Percentiles rank a stretch among this genome's conserved stretches.
Evolutionary conservation across 2,113 vertebrate species (phyloP).

Genomic region (Sinocyclocheilus rhinocerous): DNA sequence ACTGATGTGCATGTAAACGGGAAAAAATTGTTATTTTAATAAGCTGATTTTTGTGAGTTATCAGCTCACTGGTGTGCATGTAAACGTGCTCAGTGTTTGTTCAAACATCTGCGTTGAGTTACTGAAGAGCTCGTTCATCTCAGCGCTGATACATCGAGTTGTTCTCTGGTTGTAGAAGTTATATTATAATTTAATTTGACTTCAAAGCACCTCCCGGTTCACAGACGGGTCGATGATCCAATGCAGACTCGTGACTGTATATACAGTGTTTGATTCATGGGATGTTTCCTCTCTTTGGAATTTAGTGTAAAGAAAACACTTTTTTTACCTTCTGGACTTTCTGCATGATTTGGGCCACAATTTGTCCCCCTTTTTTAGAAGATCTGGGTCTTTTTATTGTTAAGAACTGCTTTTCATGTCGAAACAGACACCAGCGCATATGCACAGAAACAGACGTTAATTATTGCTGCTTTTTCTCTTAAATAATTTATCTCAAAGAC

Average conservation of each 20-base stretch:
- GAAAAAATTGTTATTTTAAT: too few relatives aligned
- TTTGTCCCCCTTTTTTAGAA: too few relatives aligned
- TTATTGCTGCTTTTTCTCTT: background rate
- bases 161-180: background rate
- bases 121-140: background rate
- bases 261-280: background rate
- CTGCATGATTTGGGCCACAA: too few relatives aligned
- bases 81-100: background rate
- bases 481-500: background rate
- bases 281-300: background rate
- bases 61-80: too few relatives aligned
- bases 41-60: too few relatives aligned
- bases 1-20: too few relatives aligned
- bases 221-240: background rate
- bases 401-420: background rate
- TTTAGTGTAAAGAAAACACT: background rate
- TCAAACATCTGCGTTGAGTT: background rate
- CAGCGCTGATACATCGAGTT: background rate
- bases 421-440: background rate
- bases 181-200: background rate
- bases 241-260: background rate
- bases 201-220: conserved; percentile 7
- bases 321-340: background rate
- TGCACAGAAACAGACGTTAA: background rate
- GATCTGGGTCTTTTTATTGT: too few relatives aligned